Conservation (phyloP, 2,113 vertebrate genomes). For the Theristicus caerulescens region DNA sequence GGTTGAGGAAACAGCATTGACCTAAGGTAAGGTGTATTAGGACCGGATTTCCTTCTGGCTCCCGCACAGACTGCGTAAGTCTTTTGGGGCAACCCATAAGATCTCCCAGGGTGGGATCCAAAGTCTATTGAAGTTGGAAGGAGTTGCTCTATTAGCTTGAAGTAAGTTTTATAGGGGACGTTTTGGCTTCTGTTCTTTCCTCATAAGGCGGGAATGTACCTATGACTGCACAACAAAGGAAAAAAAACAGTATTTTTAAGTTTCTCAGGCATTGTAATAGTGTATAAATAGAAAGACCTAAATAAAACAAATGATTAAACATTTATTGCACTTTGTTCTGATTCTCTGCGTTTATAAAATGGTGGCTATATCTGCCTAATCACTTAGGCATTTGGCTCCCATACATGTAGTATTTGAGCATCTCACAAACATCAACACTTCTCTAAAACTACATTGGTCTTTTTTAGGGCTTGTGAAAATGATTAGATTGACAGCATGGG, state of each 20-base stretch:
- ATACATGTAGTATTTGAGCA: neutral
- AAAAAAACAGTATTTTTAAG: neutral
- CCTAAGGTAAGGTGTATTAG: neutral
- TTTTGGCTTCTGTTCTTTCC: neutral
- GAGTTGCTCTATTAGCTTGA: neutral
- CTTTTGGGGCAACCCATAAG: neutral
- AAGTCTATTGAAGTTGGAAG: neutral
- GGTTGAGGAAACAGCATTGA: neutral
- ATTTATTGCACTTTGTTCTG: neutral
- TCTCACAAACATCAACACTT: neutral
- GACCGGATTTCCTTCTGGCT: neutral
- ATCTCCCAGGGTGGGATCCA: neutral
- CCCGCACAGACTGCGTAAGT: accelerated
- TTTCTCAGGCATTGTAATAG: neutral
- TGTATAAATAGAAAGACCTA: neutral
- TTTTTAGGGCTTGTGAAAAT: neutral
- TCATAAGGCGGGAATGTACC: neutral
- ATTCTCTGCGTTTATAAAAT: neutral
- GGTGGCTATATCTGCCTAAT: neutral
- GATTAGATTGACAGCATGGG: neutral
- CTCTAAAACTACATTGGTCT: neutral
- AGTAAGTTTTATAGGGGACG: neutral
- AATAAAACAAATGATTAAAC: neutral
- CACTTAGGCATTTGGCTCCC: neutral
- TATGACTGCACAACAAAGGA: neutral